phyloP scores from a whole-genome alignment of 2,797 vertebrate genomes.

The Triplophysa bombifrons region DNA sequence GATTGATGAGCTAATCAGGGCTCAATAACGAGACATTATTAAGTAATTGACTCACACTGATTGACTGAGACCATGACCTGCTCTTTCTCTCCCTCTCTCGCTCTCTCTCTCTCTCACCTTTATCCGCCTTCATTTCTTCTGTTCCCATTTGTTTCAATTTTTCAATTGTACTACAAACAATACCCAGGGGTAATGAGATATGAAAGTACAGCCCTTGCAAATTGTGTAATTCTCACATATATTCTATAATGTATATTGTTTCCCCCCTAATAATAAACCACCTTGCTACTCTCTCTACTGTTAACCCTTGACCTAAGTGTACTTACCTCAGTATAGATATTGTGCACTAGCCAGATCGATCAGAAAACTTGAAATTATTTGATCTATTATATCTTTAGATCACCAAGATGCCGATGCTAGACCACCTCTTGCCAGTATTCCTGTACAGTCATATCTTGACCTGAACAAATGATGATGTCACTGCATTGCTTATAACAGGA shows the following conservation, averaged over 20 bases:
- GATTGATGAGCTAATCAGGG: slow-evolving; percentile 56
- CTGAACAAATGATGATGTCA: no score
- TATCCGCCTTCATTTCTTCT: neutral
- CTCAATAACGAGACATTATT: slow-evolving; percentile 55
- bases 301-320: neutral
- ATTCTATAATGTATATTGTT: neutral
- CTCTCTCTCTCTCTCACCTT: neutral
- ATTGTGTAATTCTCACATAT: neutral
- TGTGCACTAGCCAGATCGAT: neutral
- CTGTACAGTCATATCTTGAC: no score
- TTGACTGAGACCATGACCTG: slow-evolving; percentile 38
- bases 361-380: no score
- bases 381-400: no score
- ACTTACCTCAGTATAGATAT: neutral
- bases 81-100: slow-evolving; percentile 11
- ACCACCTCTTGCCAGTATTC: no score
- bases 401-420: no score
- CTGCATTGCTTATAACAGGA: no score
- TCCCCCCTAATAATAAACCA: neutral
- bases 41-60: slow-evolving; percentile 52
- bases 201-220: neutral
- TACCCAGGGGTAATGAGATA: slow-evolving; percentile 8
- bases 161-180: neutral
- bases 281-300: neutral
- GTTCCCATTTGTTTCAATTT: neutral